These are phyloP conservation scores for Numenius arquata DNA, from an alignment of 2,113 vertebrate species.

Conservation along the genomic window DNA sequence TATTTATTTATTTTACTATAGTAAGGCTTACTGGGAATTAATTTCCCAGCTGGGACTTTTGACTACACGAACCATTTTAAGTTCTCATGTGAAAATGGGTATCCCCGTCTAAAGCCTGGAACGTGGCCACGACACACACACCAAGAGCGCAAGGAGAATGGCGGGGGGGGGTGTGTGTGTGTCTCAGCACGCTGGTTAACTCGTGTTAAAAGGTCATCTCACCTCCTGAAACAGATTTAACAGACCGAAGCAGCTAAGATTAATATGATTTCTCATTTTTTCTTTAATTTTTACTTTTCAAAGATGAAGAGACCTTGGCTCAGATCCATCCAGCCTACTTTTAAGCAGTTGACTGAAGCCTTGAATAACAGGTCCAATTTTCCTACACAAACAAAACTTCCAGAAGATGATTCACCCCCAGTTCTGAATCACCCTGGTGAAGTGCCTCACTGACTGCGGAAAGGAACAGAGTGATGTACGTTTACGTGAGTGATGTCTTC, in stretches of 20 bases:
- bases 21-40: neutral
- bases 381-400: neutral
- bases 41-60: neutral
- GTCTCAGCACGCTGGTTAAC: neutral
- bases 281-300: neutral
- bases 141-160: accelerated
- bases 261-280: neutral
- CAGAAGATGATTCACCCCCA: neutral
- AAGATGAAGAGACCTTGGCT: neutral
- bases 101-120: accelerated
- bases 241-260: neutral
- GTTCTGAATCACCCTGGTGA: neutral
- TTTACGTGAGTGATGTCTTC: neutral
- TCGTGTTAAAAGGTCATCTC: neutral
- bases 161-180: no score
- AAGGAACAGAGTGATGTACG: neutral
- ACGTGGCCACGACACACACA: accelerated
- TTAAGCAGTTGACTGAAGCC: neutral
- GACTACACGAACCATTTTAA: neutral
- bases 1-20: neutral
- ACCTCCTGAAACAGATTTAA: neutral
- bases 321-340: neutral
- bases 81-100: neutral
- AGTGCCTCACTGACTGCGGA: neutral
- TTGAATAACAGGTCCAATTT: neutral